Evolutionary conservation across 2,888 invertebrate species (phyloP).

Genomic region (Lithosia quadra): DNA sequence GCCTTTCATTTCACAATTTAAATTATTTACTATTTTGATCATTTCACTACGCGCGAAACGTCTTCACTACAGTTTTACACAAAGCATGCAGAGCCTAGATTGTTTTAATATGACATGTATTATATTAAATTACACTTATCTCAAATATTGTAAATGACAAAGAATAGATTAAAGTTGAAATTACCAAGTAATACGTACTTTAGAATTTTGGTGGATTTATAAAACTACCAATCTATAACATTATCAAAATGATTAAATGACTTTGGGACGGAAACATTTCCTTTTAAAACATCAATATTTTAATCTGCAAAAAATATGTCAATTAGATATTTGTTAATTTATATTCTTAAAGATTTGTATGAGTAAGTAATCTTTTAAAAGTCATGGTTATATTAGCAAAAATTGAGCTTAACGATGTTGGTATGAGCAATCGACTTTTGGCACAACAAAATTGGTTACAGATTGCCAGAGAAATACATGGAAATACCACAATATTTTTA

Average conservation of each 20-base stretch:
- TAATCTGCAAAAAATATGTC: constrained; percentile 46
- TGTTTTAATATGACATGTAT: constrained; percentile 31
- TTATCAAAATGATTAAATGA: constrained; percentile 80
- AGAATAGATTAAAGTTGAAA: constrained; percentile 60
- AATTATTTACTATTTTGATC: constrained; percentile 73
- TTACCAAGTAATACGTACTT: constrained; percentile 46
- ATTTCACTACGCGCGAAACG: constrained; percentile 64
- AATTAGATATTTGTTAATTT: constrained; percentile 29
- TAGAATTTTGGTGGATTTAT: constrained; percentile 60
- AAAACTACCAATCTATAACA: constrained; percentile 62
- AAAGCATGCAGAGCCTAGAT: constrained; percentile 65
- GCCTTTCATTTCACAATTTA: constrained; percentile 75
- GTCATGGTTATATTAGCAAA: constrained; percentile 29
- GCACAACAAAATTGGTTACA: constrained; percentile 53
- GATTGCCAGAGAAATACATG: constrained; percentile 35
- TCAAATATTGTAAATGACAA: constrained; percentile 45
- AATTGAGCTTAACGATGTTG: constrained; percentile 41
- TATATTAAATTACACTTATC: constrained; percentile 52
- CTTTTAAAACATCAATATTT: constrained; percentile 62
- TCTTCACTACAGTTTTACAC: constrained; percentile 58
- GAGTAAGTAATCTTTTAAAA: constrained; percentile 8
- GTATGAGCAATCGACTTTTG: constrained; percentile 53
- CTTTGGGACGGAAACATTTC: constrained; percentile 85
- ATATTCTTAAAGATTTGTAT: constrained; percentile 25
- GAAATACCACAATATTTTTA: constrained; percentile 30